phyloP scores from a whole-genome alignment of 2,888 invertebrate species.

The Habrosyne pyritoides region DNA sequence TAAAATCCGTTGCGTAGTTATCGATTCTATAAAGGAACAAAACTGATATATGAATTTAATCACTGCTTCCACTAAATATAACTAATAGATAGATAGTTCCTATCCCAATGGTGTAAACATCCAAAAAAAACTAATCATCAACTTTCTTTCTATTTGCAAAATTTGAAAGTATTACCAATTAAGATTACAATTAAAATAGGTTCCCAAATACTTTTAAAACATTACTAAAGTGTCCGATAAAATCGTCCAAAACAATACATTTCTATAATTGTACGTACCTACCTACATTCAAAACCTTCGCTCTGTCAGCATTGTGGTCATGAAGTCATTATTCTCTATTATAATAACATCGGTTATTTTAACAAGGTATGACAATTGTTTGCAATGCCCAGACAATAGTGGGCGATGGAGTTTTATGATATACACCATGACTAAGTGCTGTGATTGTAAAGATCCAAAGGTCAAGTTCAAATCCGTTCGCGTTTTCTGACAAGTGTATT shows the following conservation, averaged over 20 bases:
- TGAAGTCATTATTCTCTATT: constrained; percentile 12
- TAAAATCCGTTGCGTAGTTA: no score
- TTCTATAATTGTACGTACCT: background rate
- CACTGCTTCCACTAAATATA: no score
- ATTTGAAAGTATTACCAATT: no score
- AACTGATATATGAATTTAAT: no score
- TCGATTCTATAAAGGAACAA: no score
- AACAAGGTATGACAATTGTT: constrained; percentile 44
- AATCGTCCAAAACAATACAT: background rate
- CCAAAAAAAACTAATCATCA: no score
- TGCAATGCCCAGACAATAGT: constrained; percentile 32
- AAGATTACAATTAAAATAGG: no score
- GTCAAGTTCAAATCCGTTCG: constrained; percentile 36
- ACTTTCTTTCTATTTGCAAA: no score
- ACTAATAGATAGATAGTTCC: no score
- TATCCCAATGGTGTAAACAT: no score
- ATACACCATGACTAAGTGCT: constrained; percentile 29
- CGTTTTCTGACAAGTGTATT: constrained; percentile 31
- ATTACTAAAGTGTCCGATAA: no score
- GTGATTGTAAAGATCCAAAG: constrained; percentile 28
- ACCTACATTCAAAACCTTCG: background rate
- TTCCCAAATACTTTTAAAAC: no score
- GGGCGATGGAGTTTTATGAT: constrained; percentile 32
- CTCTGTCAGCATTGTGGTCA: background rate
- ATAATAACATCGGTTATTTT: constrained; percentile 23